phyloP scores from a whole-genome alignment of 2,797 vertebrate species.

The Poecilia wingei region DNA sequence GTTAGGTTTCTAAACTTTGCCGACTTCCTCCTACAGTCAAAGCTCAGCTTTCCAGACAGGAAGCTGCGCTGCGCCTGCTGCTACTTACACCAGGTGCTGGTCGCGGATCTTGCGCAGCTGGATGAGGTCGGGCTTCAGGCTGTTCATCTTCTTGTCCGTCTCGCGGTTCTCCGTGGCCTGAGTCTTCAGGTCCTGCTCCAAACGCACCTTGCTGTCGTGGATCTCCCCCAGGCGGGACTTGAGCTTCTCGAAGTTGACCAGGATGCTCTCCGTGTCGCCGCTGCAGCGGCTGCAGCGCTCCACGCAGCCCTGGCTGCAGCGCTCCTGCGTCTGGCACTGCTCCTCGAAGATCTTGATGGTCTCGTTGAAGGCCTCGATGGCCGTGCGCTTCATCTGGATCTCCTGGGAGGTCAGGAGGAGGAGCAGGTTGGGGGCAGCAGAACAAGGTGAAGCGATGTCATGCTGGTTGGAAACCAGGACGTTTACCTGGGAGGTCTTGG shows the following conservation, averaged over 20 bases:
- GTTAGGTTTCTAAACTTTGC: not conserved
- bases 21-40: not conserved
- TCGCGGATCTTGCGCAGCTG: slow-evolving; percentile 96
- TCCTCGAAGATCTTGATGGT: slow-evolving; percentile 99
- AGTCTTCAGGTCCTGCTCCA: slow-evolving; percentile 96
- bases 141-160: slow-evolving; percentile 98
- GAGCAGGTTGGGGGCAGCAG: not conserved
- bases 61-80: not conserved
- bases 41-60: not conserved
- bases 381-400: slow-evolving; percentile 98
- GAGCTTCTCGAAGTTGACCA: slow-evolving; percentile 94
- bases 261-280: slow-evolving; percentile 90
- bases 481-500: slow-evolving; percentile 92
- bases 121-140: slow-evolving; percentile 95
- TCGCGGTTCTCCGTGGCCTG: slow-evolving; percentile 95
- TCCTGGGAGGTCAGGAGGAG: slow-evolving; percentile 78
- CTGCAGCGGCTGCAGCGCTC: slow-evolving; percentile 88
- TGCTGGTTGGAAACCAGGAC: not conserved
- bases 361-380: slow-evolving; percentile 97
- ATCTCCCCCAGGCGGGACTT: slow-evolving; percentile 96
- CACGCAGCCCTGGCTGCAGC: slow-evolving; percentile 89
- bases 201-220: slow-evolving; percentile 91
- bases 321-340: slow-evolving; percentile 96
- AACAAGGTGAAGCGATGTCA: not conserved
- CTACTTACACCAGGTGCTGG: slow-evolving; percentile 93